These are phyloP conservation scores for Strigamia maritima DNA, from an alignment of 2,888 invertebrate genomes.

Conservation along the genomic window DNA sequence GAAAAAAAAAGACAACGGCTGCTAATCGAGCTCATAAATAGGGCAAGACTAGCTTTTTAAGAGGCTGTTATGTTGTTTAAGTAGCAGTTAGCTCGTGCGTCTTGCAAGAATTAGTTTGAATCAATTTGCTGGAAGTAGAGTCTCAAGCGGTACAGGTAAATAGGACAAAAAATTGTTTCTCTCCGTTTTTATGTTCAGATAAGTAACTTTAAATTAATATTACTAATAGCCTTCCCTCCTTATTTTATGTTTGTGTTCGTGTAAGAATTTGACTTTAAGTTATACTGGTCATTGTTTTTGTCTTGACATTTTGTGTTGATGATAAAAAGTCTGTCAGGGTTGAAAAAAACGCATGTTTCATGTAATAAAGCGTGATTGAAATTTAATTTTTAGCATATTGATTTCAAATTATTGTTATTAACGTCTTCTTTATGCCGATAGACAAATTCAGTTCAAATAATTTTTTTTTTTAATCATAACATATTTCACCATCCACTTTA, in stretches of 20 bases:
- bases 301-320: background rate
- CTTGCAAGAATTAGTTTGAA: conserved; percentile 10
- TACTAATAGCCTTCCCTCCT: background rate
- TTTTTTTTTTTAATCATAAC: background rate
- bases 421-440: background rate
- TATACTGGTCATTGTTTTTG: background rate
- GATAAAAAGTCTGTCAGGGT: background rate
- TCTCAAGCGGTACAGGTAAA: background rate
- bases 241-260: background rate
- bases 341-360: background rate
- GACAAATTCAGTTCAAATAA: background rate
- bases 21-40: conserved; percentile 15
- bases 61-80: conserved; percentile 15
- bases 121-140: background rate
- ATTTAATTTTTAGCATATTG: background rate
- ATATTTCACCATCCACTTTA: background rate
- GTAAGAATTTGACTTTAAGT: background rate
- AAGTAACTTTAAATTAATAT: background rate
- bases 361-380: background rate
- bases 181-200: background rate
- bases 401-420: background rate
- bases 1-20: conserved; percentile 8
- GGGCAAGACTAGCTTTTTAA: background rate
- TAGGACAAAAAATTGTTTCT: background rate
- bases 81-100: background rate